Evolutionary conservation across 2,797 vertebrate genomes (phyloP), one percentile per base, ranked within the genome.

Genomic region (Acipenser oxyrinchus): DNA sequence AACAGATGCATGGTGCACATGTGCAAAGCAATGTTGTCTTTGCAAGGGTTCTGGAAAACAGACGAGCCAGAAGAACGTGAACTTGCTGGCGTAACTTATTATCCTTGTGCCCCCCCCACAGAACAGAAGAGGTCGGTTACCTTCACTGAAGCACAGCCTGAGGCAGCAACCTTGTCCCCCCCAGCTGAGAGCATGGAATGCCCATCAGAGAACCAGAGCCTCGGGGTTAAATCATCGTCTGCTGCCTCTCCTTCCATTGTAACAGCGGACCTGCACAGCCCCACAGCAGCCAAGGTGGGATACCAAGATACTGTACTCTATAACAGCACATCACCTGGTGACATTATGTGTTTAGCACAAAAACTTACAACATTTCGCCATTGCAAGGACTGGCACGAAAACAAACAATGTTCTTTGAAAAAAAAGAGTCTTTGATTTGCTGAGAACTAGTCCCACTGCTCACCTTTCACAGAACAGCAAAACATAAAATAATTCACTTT

Each of bases 51-150:
- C 37, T 37, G 5, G 37, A 37, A 37, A 37, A 37, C 37, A 37
- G 37, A 37, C 37, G 5, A 37, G 37, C 37, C 37, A 37, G 37
- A 37, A 37, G 0, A 37, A 37, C 37, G 37, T 37, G 37, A 37
- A 37, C 37, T 37, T 37, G 53, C n/a, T 10, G 4, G 53, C n/a
- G 53, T 10, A 10, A 10, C 53, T 57, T 57, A 58, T 10, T 58
- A 15, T 12, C 8, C 55, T 58, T 58, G 55, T 58, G 2, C 11
- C 7, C 55, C 6, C 6, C 15, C 37, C 37, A 37, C 37, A 0
- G 95, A 98, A 82, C 96, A 98, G 81, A 99, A 98, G 85, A 90
- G 95, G 70, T 96, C 92, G 0, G 97, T 98, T 71, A 98, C 97
- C 55, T 98, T 98, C 77, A 99, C 92, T 0, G 95, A 98, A 79